Base-by-base conservation (phyloP, 2,797 vertebrate genomes). In the Anabas testudineus region DNA sequence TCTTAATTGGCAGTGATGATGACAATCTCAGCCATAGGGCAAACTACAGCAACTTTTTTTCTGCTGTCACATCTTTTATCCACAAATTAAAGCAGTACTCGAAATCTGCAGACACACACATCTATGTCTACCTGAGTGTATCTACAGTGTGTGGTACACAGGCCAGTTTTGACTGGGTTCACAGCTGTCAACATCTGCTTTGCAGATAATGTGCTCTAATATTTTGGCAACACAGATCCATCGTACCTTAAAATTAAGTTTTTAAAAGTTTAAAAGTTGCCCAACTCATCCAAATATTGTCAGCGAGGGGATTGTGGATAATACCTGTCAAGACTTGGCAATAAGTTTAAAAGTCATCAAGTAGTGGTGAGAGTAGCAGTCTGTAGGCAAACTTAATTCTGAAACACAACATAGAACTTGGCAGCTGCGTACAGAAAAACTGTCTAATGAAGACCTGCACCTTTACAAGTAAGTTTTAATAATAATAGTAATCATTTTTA, bases 1-100 rank as follows among this genome's bases (percentile, higher is more conserved):
- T n/a, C 77, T 74, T 92, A 90, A 93, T 90, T 93, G 92, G 87
- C 84, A 85, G 82, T 74, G 78, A 43, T 83, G 87, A 82, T 80
- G 87, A 90, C 81, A 41, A 58, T 51, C 49, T 9, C 36, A 68
- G 80, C 81, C 14, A 36, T 28, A 43, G 76, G 71, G 76, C 78
- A 70, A 72, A 87, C 64, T 64, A 73, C n/a, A n/a, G n/a, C n/a
- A n/a, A n/a, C n/a, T n/a, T n/a, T n/a, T 76, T 83, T 67, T 84
- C 78, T 67, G 73, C 82, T 7, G 67, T 74, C 68, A 82, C 46
- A 34, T 45, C 36, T 55, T 63, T 47, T 26, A 68, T 66, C 70
- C 67, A 59, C 58, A 67, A 30, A 57, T 76, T 4, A 73, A 59
- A 65, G 66, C 51, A 16, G n/a, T 7, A 7, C 5, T 2, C 32